phyloP scores from a whole-genome alignment of 23 tunicate genomes.

The Botrylloides violaceus region DNA sequence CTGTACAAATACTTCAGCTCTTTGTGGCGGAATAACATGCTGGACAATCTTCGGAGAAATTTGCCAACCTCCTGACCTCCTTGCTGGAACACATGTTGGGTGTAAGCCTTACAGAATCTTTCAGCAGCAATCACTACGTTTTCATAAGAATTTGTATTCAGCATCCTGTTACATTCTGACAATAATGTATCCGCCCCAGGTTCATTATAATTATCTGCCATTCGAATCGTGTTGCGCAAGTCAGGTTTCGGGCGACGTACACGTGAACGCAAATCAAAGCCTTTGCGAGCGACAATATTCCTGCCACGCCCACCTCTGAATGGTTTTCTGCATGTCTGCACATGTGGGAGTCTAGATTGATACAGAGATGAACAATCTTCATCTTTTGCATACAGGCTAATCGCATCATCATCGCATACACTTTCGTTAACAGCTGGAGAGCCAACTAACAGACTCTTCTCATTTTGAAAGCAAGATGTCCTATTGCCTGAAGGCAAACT shows the following conservation, averaged over 20 bases:
- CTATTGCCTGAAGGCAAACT: not conserved
- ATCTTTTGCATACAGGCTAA: constrained; percentile 19
- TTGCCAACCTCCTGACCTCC: not conserved
- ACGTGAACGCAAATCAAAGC: not conserved
- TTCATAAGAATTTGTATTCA: constrained; percentile 7
- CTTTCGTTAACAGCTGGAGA: not conserved
- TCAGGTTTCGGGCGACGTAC: not conserved
- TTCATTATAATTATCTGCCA: not conserved
- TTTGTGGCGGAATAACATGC: not conserved
- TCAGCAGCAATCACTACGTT: constrained; percentile 9
- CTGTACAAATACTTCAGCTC: constrained; percentile 17
- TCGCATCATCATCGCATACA: not conserved
- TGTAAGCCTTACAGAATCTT: constrained; percentile 12
- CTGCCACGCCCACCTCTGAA: no score
- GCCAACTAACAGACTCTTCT: not conserved
- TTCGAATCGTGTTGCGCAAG: not conserved
- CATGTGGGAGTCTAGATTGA: not conserved
- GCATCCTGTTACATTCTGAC: not conserved
- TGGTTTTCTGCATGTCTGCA: no score
- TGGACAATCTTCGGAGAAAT: not conserved
- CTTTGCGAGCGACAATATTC: not conserved
- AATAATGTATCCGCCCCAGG: not conserved
- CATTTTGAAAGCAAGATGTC: not conserved
- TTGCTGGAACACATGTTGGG: not conserved
- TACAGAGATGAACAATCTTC: constrained; percentile 13